Base-by-base conservation (phyloP, 2,888 invertebrate species). In the Willowsia nigromaculata region DNA sequence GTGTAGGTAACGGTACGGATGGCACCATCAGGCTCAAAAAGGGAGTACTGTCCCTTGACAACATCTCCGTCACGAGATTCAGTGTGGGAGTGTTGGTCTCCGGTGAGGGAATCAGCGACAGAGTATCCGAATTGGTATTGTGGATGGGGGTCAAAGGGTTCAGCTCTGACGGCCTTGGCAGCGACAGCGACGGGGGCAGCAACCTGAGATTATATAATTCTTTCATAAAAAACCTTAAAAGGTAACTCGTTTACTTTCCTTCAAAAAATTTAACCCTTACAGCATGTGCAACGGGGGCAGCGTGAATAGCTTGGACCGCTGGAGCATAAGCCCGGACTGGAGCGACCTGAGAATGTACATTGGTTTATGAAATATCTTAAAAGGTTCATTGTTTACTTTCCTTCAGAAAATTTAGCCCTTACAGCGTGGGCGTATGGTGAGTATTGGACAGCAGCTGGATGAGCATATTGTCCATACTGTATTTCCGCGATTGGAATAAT, bases 141-240 rank as follows among this genome's bases (percentile, higher is more conserved):
- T 89, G 91, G 91, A 74, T 90, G 84, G 43, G 91, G 89, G 74
- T 90, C 91, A 62, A 84, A 89, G 18, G 91, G 91, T 43, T 90
- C 91, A 27, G 90, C 85, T 5, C 37, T 18, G 25, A 85, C 71
- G n/a, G 62, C 47, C 30, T 56, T 59, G n/a, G 71, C 81, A 59
- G 56, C 71, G 22, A n/a, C 68, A 9, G 43, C 71, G 30, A 53
- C 25, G 37, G 84, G 82, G 43, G 82, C 80, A 3, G 87, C 87
- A n/a, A n/a, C n/a, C n/a, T n/a, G n/a, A n/a, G n/a, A n/a, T n/a
- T n/a, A n/a, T n/a, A n/a, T n/a, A n/a, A n/a, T n/a, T n/a, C n/a
- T n/a, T n/a, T n/a, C n/a, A n/a, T n/a, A n/a, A n/a, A n/a, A n/a
- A n/a, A n/a, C n/a, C n/a, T n/a, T n/a, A n/a, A n/a, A n/a, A n/a